Base-by-base conservation (phyloP, 2,888 invertebrate species). In the Belgica antarctica region DNA sequence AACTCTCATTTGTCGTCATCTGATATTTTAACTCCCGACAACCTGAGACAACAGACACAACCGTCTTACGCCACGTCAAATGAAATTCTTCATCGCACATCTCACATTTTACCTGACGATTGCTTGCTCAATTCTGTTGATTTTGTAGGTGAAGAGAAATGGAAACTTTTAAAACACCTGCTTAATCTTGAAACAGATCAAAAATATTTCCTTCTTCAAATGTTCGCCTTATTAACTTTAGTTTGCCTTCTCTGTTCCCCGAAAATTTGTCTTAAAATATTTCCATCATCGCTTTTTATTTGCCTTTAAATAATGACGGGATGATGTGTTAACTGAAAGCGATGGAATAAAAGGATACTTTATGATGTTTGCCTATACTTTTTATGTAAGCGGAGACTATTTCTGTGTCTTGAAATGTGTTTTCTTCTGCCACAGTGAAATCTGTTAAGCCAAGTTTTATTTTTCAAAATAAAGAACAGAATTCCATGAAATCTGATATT, bases 241-340 rank as follows among this genome's bases (percentile, higher is more conserved):
- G 46, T 66, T 66, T 66, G 47, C 17, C 65, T 66, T 47, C 47
- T 66, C 65, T 47, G 46, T 66, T n/a, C n/a, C n/a, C n/a, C n/a
- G n/a, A n/a, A n/a, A n/a, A n/a, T n/a, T 66, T 17, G 25, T 57
- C 61, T 61, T 61, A 47, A 57, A 57, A 61, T 61, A 61, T 61
- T 27, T 61, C 52, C 52, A 22, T 52, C 28, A 61, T 61, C 25
- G 10, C 28, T 27, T 10, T 61, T 27, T 62, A 62, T 62, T 62
- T 62, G 62, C 31, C 19, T 7, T 62, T 19, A n/a, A 17, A 62
- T 34, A 62, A 52, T 22, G 12, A 62, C 24, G 62, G 36, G 34
- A 62, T 34, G 62, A 62, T 22, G 62, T 62, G 62, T 62, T 34
- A 62, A 47, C 15, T 15, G 47, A 47, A 46, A 46, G 12, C 12